These are phyloP conservation scores for Malurus splendens DNA, from an alignment of 2,797 vertebrate genomes.

Conservation along the genomic window DNA sequence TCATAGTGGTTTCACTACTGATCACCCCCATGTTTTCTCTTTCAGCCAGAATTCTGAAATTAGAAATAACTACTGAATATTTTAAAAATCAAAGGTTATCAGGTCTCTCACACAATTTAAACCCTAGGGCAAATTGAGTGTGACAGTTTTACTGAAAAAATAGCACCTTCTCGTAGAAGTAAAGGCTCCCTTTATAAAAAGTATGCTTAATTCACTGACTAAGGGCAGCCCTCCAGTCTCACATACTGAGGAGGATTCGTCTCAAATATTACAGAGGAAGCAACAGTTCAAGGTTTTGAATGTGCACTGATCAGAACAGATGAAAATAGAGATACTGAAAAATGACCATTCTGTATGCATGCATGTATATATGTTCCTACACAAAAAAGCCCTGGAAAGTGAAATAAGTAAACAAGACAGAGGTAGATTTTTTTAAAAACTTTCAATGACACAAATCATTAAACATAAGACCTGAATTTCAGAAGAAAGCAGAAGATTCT, in stretches of 20 bases:
- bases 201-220: not conserved
- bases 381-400: not conserved
- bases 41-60: not conserved
- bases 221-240: not conserved
- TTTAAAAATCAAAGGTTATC: not conserved
- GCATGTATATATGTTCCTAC: not conserved
- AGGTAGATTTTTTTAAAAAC: not conserved
- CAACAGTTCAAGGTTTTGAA: not conserved
- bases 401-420: not conserved
- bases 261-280: not conserved
- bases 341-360: not conserved
- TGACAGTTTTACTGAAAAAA: not conserved
- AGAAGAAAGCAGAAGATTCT: not conserved
- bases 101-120: not conserved
- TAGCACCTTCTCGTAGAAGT: not conserved
- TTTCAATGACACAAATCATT: not conserved
- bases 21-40: not conserved
- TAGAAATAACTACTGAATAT: not conserved
- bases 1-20: not conserved
- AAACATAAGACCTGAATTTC: not conserved
- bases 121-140: not conserved
- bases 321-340: not conserved
- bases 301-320: not conserved
- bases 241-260: not conserved
- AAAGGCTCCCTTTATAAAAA: not conserved